phyloP scores from a whole-genome alignment of 2,797 vertebrate species.

The Meda fulgida region DNA sequence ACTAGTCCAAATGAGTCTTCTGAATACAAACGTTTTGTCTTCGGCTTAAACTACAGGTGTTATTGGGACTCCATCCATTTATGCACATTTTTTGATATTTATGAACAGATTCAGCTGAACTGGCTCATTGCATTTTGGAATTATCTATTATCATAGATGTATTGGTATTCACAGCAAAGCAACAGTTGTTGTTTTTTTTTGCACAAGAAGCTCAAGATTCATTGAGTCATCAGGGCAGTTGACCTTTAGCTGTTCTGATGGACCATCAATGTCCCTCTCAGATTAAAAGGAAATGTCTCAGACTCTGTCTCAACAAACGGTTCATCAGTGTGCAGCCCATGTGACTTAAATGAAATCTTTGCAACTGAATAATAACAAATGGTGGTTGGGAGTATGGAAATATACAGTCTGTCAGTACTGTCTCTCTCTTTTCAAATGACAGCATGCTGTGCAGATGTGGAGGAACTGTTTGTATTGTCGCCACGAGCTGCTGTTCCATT shows the following conservation, averaged over 20 bases:
- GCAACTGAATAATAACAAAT: slow-evolving; percentile 39
- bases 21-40: neutral
- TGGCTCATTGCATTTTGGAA: slow-evolving; percentile 14
- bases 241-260: slow-evolving; percentile 60
- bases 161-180: neutral
- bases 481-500: slow-evolving; percentile 32
- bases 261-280: slow-evolving; percentile 31
- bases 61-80: neutral
- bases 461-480: slow-evolving; percentile 49
- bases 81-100: neutral
- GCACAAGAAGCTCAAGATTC: neutral
- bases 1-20: neutral
- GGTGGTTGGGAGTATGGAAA: slow-evolving; percentile 24
- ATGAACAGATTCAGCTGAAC: slow-evolving; percentile 29
- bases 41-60: neutral
- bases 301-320: slow-evolving; percentile 34
- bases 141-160: too few species aligned
- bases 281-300: slow-evolving; percentile 46
- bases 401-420: slow-evolving; percentile 28
- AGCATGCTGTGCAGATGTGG: slow-evolving; percentile 40
- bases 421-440: slow-evolving; percentile 10
- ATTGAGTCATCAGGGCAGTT: slow-evolving; percentile 39
- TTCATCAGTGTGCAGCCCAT: slow-evolving; percentile 3
- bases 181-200: neutral
- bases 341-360: slow-evolving; percentile 45